Base-by-base conservation (phyloP, 2,113 vertebrate genomes). In the Perccottus glenii region DNA sequence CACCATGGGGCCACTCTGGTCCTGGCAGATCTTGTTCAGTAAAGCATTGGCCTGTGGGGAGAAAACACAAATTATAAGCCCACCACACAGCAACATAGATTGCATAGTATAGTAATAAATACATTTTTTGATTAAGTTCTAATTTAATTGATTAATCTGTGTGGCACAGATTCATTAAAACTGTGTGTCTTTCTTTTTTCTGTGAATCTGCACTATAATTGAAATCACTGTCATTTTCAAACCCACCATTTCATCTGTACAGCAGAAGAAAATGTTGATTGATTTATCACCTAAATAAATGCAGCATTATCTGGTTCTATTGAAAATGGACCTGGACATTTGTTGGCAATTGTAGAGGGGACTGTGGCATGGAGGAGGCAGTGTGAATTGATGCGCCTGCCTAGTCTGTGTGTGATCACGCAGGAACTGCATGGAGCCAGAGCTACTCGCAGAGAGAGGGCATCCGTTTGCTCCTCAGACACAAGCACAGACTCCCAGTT, bases 1-100 rank as follows among this genome's bases (percentile, higher is more conserved):
- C 75, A 96, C 92, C 12, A 94, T 92, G 40, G 95, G 94, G 0
- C 91, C 92, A 69, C 93, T 98, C 86, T 98, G 96, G 52, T 97
- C 96, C 5, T 90, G 84, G 86, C 97, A 99, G 72, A 98, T 94
- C 74, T 93, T 95, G 82, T 96, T 93, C 85, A 97, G 93, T 3
- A 92, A 9, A 9, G 73, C 83, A 50, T 94, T 95, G 58, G 91
- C 80, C 97, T 98, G 91, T 73, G 59, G 42, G 27, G 27, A 67
- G 62, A n/a, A n/a, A 19, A 52, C 6, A 55, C 6, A n/a, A 55
- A n/a, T 10, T 4, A n/a, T 8, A 36, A n/a, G 33, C 3, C 6
- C 7, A n/a, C 32, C 14, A 55, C 4, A n/a, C 11, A 40, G 5
- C 38, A 40, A 27, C 19, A 27, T 27, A 27, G 19, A 27, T 27